Evolutionary conservation across 2,797 vertebrate species (phyloP).

Genomic region (Cichlasoma orientale): DNA sequence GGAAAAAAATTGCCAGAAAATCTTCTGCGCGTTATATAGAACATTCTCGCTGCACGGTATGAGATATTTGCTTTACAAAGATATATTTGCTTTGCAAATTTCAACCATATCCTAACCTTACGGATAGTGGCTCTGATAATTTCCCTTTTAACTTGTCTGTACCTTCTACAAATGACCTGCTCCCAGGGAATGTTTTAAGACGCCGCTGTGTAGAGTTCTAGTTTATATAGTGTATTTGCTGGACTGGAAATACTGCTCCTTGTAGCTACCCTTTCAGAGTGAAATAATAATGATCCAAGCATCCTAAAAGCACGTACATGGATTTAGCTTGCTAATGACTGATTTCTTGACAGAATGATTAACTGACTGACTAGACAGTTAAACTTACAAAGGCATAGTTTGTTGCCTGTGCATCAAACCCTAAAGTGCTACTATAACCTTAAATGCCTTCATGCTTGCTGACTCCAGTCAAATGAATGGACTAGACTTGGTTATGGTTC

Average conservation of each 20-base stretch:
- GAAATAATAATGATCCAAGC: conserved; percentile 32
- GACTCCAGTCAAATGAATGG: conserved; percentile 63
- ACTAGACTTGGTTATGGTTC: conserved; percentile 64
- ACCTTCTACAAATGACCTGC: conserved; percentile 11
- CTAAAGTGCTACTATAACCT: conserved; percentile 61
- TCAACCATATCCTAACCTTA: background rate
- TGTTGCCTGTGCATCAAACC: conserved; percentile 43
- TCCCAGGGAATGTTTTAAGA: background rate
- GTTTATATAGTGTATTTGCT: conserved; percentile 11
- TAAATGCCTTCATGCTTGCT: conserved; percentile 65
- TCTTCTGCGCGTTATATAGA: background rate
- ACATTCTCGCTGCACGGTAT: background rate
- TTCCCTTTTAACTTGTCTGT: conserved; percentile 3
- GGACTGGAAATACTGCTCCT: conserved; percentile 24
- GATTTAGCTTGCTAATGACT: conserved; percentile 42
- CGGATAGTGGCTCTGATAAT: background rate
- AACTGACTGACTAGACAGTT: conserved; percentile 40
- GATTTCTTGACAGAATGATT: conserved; percentile 55
- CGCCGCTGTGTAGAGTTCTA: background rate
- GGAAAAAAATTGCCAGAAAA: background rate
- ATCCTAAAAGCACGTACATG: conserved; percentile 45
- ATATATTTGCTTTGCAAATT: conserved; percentile 1
- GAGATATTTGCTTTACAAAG: background rate
- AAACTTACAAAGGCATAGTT: conserved; percentile 48
- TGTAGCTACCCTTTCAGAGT: conserved; percentile 8